A percentile compares a stretch with the other conserved stretches of the same genome.
Conservation (phyloP, 2,888 invertebrate species). For the Pristionchus exspectatus region DNA sequence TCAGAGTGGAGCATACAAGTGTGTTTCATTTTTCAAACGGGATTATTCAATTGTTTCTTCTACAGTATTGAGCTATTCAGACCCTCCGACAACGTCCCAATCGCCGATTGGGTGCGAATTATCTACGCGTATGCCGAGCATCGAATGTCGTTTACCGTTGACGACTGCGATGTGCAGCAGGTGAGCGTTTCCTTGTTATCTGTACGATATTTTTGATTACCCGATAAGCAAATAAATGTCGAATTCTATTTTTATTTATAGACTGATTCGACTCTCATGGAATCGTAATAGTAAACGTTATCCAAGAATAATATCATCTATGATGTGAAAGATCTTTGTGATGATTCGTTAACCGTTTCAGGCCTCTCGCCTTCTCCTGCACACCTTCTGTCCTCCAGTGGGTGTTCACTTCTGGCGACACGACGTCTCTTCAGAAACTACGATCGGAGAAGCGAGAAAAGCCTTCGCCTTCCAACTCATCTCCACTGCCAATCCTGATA, state of each 20-base stretch:
- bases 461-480: constrained; percentile 58
- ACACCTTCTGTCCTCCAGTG: constrained; percentile 57
- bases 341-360: too few relatives aligned
- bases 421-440: constrained; percentile 43
- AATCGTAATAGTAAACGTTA: too few relatives aligned
- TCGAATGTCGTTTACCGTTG: constrained; percentile 60
- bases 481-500: constrained; percentile 54
- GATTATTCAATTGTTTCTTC: background rate
- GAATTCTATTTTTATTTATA: background rate
- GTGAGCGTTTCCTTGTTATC: too few relatives aligned
- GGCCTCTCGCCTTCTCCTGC: constrained; percentile 59
- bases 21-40: too few relatives aligned
- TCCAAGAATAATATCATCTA: too few relatives aligned
- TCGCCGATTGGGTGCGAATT: constrained; percentile 63
- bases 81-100: constrained; percentile 38
- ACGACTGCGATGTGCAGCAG: constrained; percentile 61
- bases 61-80: too few relatives aligned
- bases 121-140: constrained; percentile 61
- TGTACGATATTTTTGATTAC: too few relatives aligned
- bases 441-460: constrained; percentile 56
- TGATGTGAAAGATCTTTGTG: too few relatives aligned
- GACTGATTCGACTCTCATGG: background rate
- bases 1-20: constrained; percentile 53
- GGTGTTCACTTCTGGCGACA: constrained; percentile 58
- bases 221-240: background rate